phyloP scores from a whole-genome alignment of 2,797 vertebrate genomes.

The Spondyliosoma cantharus region DNA sequence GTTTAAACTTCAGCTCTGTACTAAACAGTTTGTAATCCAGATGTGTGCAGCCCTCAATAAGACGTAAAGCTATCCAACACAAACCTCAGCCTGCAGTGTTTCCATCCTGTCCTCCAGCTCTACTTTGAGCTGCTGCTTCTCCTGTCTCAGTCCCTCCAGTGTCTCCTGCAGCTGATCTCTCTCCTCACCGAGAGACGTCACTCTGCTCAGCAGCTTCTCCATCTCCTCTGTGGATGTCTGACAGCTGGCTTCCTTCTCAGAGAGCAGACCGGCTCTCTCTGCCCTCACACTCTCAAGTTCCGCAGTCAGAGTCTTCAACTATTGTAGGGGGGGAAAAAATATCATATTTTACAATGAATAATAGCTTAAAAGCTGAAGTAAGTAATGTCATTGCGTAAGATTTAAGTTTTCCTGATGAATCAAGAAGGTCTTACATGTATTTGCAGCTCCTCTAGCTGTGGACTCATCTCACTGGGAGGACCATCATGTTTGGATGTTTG shows the following conservation, averaged over 20 bases:
- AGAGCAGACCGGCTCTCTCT: conserved; percentile 55
- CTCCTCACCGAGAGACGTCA: conserved; percentile 77
- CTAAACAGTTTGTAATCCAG: background rate
- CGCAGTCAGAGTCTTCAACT: conserved; percentile 29
- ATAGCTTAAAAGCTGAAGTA: background rate
- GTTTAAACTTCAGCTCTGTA: background rate
- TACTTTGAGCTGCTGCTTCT: conserved; percentile 77
- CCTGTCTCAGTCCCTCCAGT: conserved; percentile 67
- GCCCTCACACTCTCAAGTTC: conserved; percentile 45
- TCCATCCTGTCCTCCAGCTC: conserved; percentile 76
- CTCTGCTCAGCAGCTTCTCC: conserved; percentile 51
- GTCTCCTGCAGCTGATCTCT: conserved; percentile 80
- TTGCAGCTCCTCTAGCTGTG: conserved; percentile 56
- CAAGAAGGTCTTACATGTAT: conserved; percentile 34
- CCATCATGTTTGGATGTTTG: conserved; percentile 44
- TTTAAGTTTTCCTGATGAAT: background rate
- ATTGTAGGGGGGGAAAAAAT: background rate
- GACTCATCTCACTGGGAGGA: background rate
- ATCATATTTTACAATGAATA: background rate
- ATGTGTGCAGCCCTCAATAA: too few species aligned
- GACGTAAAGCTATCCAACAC: background rate
- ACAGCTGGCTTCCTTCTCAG: background rate
- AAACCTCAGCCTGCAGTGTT: conserved; percentile 56
- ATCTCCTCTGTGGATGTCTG: conserved; percentile 36
- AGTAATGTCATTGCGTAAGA: background rate